phyloP scores from a whole-genome alignment of 2,113 vertebrate species.

The Vulpes ferrilata region DNA sequence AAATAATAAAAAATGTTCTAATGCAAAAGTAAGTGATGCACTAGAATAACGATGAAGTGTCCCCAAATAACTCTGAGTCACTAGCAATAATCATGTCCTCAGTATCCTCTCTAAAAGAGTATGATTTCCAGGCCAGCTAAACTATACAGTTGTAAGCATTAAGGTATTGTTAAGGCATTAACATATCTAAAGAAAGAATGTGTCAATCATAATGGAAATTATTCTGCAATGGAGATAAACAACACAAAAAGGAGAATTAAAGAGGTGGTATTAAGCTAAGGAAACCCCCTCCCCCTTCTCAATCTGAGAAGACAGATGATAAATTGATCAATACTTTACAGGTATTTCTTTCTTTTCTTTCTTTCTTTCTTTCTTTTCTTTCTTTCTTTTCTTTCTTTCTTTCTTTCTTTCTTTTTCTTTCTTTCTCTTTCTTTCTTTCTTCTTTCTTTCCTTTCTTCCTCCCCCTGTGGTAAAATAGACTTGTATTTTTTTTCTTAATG shows the following conservation, averaged over 20 bases:
- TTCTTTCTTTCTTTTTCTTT: rapidly evolving
- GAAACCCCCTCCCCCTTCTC: background rate
- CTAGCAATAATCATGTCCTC: background rate
- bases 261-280: background rate
- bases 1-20: background rate
- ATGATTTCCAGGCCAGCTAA: background rate
- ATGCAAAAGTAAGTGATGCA: background rate
- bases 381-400: too few relatives aligned
- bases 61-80: background rate
- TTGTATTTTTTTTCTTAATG: too few relatives aligned
- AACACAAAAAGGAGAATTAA: background rate
- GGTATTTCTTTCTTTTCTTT: background rate
- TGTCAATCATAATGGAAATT: background rate
- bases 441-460: background rate
- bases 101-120: background rate
- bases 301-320: background rate
- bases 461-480: background rate
- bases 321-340: background rate
- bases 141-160: background rate
- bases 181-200: conserved; percentile 49
- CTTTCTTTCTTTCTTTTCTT: too few relatives aligned
- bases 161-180: background rate
- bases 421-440: too few relatives aligned
- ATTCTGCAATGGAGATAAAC: conserved; percentile 32
- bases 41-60: background rate